Evolutionary conservation across 1,140 invertebrate species (phyloP).

Genomic region (Antheraea mylitta): DNA sequence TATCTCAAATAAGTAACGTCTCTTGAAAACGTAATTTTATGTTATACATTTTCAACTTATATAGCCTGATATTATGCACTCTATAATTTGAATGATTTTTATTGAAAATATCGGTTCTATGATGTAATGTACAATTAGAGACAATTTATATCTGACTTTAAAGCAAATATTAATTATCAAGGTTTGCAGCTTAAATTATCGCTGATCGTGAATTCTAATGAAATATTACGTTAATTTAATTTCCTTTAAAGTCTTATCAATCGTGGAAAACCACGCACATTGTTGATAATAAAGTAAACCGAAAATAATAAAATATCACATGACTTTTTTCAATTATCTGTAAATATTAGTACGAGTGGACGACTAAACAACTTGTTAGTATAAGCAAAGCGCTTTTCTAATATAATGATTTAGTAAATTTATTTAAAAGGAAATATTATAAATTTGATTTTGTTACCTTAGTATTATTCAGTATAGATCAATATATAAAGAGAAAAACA

Average conservation of each 20-base stretch:
- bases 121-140: neutral
- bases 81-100: neutral
- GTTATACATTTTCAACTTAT: no score
- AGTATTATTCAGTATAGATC: conserved; percentile 9
- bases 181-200: neutral
- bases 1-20: no score
- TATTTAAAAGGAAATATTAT: neutral
- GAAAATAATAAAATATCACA: neutral
- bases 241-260: neutral
- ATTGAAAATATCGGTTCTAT: neutral
- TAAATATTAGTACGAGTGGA: conserved; percentile 24
- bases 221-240: no score
- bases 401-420: neutral
- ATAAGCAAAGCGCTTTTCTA: neutral
- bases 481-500: conserved; percentile 6
- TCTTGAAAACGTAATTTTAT: no score
- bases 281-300: neutral
- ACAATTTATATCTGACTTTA: neutral
- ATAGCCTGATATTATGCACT: no score
- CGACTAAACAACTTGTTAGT: conserved; percentile 22
- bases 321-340: conserved; percentile 6
- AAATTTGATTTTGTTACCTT: conserved; percentile 10
- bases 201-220: neutral
- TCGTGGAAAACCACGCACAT: neutral
- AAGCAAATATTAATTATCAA: neutral